Conservation (phyloP, 2,797 vertebrate genomes). For the Psittacula derbiana region DNA sequence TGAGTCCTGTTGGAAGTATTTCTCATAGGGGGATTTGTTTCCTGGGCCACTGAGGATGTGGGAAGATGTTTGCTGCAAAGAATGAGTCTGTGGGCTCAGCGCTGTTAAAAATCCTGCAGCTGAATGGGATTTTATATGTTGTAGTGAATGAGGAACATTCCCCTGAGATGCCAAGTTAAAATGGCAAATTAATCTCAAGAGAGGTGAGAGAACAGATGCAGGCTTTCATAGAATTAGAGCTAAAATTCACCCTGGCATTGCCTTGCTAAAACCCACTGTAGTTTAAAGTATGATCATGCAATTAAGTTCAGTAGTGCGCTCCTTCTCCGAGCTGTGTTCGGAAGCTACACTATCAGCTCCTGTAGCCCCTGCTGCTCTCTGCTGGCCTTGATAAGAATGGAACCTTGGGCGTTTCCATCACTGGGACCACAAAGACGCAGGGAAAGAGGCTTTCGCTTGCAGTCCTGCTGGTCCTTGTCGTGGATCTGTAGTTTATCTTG, state of each 20-base stretch:
- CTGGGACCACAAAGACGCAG: neutral
- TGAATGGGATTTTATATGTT: neutral
- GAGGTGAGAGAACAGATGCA: neutral
- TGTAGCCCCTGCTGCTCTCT: conserved; percentile 50
- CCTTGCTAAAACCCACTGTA: neutral
- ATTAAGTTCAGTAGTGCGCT: neutral
- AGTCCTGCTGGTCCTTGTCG: neutral
- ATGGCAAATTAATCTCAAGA: neutral
- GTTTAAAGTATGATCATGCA: neutral
- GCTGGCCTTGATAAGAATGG: conserved; percentile 24
- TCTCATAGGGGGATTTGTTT: neutral
- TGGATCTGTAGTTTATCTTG: neutral
- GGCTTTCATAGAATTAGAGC: neutral
- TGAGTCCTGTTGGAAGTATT: neutral
- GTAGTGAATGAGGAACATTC: neutral
- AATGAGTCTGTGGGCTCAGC: neutral
- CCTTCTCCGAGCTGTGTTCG: neutral
- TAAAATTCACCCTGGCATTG: neutral
- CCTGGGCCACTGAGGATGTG: neutral
- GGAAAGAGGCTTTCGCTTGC: neutral
- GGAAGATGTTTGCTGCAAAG: neutral
- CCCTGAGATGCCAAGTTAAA: neutral
- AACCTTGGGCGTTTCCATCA: neutral
- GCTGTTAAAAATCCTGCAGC: neutral
- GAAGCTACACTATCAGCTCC: neutral